A percentile compares a stretch with the other conserved stretches of the same genome.
Conservation (phyloP, 2,797 vertebrate genomes). For the Bradypodion pumilum region DNA sequence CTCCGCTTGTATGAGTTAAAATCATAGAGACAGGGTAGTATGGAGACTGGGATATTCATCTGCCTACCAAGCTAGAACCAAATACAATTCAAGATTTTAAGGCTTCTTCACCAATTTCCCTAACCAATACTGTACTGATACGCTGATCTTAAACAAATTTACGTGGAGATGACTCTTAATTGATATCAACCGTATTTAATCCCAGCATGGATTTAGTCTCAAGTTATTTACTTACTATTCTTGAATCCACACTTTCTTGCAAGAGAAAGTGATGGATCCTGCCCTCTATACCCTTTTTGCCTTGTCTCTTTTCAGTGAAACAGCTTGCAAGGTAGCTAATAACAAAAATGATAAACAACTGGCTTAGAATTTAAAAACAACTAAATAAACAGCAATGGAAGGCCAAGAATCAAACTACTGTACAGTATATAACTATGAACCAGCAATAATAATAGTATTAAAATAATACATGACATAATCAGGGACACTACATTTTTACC, state of each 20-base stretch:
- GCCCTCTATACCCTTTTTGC: neutral
- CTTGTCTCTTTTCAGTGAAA: neutral
- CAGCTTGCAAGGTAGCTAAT: neutral
- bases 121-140: neutral
- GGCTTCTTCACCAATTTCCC: neutral
- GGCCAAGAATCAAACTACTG: neutral
- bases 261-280: neutral
- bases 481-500: neutral
- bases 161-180: neutral
- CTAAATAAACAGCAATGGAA: neutral
- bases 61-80: neutral
- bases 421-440: neutral
- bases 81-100: neutral
- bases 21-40: neutral
- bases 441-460: neutral
- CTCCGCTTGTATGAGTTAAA: neutral
- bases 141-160: neutral
- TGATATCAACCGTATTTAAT: neutral
- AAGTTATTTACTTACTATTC: neutral
- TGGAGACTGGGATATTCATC: neutral
- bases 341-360: neutral
- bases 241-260: neutral
- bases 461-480: neutral
- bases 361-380: neutral
- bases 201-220: neutral